Evolutionary conservation across 2,888 invertebrate species (phyloP).

Genomic region (Periphyllus acericola): DNA sequence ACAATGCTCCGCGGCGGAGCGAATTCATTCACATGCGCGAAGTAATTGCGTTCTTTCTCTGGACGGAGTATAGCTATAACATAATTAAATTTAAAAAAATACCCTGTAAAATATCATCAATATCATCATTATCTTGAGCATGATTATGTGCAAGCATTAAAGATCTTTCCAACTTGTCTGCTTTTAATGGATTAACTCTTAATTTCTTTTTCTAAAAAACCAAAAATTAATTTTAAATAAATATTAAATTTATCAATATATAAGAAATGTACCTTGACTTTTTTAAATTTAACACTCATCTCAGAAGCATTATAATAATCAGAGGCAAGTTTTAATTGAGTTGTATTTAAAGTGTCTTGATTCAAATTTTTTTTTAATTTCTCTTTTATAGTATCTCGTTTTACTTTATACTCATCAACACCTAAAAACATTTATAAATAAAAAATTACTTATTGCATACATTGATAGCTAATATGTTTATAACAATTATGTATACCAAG

Average conservation of each 20-base stretch:
- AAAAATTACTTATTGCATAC: not conserved
- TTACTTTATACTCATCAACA: constrained; percentile 58
- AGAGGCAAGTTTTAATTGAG: constrained; percentile 78
- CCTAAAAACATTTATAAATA: constrained; percentile 43
- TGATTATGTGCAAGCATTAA: constrained; percentile 60
- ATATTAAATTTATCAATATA: not conserved
- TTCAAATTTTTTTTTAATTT: constrained; percentile 61
- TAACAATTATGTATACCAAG: constrained; percentile 73
- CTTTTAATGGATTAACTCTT: constrained; percentile 74
- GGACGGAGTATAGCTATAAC: too few relatives aligned
- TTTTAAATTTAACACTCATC: constrained; percentile 85
- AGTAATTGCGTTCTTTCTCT: too few relatives aligned
- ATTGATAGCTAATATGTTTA: not conserved
- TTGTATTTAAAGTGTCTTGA: constrained; percentile 78
- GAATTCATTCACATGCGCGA: too few relatives aligned
- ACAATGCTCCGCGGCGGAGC: too few relatives aligned
- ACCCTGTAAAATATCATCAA: constrained; percentile 53
- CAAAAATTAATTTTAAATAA: not conserved
- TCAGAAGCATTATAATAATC: constrained; percentile 91
- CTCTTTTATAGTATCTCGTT: constrained; percentile 61
- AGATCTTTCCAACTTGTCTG: constrained; percentile 74
- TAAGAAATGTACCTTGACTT: constrained; percentile 74
- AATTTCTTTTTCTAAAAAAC: constrained; percentile 72
- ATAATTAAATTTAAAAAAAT: constrained; percentile 2
- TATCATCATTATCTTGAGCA: constrained; percentile 58